Conservation (phyloP, 1,140 invertebrate species). For the Fragariocoptes setiger region DNA sequence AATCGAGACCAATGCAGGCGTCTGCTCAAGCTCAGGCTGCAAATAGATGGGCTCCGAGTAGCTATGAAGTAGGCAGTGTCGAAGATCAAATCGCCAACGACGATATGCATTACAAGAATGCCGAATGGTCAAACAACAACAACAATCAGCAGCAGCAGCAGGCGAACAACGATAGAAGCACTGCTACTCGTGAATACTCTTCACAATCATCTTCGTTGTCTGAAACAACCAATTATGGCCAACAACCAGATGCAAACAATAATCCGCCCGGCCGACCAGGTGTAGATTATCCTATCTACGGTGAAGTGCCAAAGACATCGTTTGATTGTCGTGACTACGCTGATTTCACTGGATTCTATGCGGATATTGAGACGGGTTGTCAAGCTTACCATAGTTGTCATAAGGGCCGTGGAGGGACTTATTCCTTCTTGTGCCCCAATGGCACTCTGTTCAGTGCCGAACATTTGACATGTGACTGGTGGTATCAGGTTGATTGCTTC, state of each 20-base stretch:
- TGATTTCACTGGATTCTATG: slow-evolving; percentile 10
- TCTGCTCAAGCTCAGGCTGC: not conserved
- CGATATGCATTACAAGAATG: not conserved
- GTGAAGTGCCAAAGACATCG: slow-evolving; percentile 7
- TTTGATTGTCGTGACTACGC: slow-evolving; percentile 8
- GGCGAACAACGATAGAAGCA: not conserved
- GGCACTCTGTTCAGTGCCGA: slow-evolving; percentile 57
- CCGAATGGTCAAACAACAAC: not conserved
- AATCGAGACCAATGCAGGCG: not conserved
- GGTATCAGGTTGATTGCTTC: slow-evolving; percentile 47
- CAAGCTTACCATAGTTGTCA: slow-evolving; percentile 12
- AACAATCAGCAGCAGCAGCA: not conserved
- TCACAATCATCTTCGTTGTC: not conserved
- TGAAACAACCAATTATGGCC: not conserved
- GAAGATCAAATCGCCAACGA: not conserved
- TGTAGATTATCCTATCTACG: slow-evolving; percentile 9
- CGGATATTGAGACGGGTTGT: slow-evolving; percentile 9
- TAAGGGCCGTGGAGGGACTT: slow-evolving; percentile 19
- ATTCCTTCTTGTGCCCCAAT: slow-evolving; percentile 47
- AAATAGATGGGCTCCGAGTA: not conserved
- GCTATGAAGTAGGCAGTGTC: not conserved
- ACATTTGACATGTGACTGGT: slow-evolving; percentile 55
- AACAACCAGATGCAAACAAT: not conserved
- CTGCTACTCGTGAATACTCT: too few species aligned
- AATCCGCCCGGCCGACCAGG: slow-evolving; percentile 9